Evolutionary conservation across 2,888 invertebrate genomes (phyloP).

Genomic region (Drosophila niveifrons): DNA sequence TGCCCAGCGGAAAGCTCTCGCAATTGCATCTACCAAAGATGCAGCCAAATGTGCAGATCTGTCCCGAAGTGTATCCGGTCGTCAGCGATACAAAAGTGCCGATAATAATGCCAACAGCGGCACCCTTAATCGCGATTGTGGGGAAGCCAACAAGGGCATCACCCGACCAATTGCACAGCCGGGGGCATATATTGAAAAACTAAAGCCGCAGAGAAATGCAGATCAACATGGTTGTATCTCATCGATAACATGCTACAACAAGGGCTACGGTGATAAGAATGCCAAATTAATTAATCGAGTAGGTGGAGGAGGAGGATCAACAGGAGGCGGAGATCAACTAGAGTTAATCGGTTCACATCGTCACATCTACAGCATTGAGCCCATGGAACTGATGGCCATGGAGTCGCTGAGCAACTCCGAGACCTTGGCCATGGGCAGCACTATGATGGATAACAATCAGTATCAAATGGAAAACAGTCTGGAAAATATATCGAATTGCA

Average conservation of each 20-base stretch:
- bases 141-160: conserved; percentile 63
- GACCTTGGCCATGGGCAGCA: conserved; percentile 81
- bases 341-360: conserved; percentile 67
- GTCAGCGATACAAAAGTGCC: conserved; percentile 74
- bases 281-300: conserved; percentile 24
- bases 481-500: conserved; percentile 34
- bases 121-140: conserved; percentile 70
- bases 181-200: conserved; percentile 84
- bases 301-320: conserved; percentile 15
- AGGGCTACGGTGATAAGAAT: conserved; percentile 79
- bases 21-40: conserved; percentile 77
- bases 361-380: conserved; percentile 79
- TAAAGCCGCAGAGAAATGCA: conserved; percentile 58
- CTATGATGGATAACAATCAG: conserved; percentile 68
- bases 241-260: conserved; percentile 73
- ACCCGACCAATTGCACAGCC: conserved; percentile 80
- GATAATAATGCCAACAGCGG: conserved; percentile 78
- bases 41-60: conserved; percentile 82
- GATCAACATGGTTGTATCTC: conserved; percentile 25
- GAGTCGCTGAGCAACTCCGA: conserved; percentile 83
- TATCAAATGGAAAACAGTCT: conserved; percentile 62
- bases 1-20: conserved; percentile 75
- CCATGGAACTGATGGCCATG: conserved; percentile 80
- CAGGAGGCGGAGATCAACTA: conserved; percentile 35
- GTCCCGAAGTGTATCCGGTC: conserved; percentile 80